These are phyloP conservation scores for Nannoperca obscura DNA, from an alignment of 2,797 vertebrate genomes.

Conservation along the genomic window DNA sequence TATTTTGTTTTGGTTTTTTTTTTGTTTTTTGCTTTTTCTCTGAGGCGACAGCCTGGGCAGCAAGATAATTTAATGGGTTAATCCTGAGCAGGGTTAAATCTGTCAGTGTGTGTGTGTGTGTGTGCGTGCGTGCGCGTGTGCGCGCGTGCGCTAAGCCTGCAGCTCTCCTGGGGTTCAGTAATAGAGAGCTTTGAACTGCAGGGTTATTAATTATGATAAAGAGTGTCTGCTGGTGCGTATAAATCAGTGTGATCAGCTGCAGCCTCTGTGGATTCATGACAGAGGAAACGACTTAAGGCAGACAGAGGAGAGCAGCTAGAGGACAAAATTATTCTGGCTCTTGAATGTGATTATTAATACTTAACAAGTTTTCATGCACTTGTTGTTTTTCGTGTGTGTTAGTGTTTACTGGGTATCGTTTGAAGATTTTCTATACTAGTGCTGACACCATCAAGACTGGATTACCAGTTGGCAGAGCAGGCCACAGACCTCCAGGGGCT, in stretches of 20 bases:
- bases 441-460: background rate
- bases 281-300: constrained; percentile 53
- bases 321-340: constrained; percentile 56
- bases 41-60: constrained; percentile 58
- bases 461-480: background rate
- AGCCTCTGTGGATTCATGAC: constrained; percentile 66
- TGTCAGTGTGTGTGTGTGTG: constrained; percentile 47
- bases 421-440: background rate
- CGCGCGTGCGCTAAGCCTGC: constrained; percentile 59
- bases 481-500: background rate
- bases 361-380: constrained; percentile 37
- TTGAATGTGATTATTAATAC: constrained; percentile 52
- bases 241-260: constrained; percentile 70
- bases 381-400: constrained; percentile 23
- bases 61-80: constrained; percentile 74
- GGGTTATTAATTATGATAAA: constrained; percentile 76
- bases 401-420: constrained; percentile 29
- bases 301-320: constrained; percentile 55
- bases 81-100: constrained; percentile 69
- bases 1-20: constrained; percentile 38
- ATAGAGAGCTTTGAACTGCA: constrained; percentile 74
- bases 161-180: constrained; percentile 68
- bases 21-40: constrained; percentile 20
- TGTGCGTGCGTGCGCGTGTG: constrained; percentile 31
- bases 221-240: constrained; percentile 65